Evolutionary conservation across 1,140 invertebrate species (phyloP), one percentile per base, ranked within the genome.

Genomic region (Phocides pigmalion): DNA sequence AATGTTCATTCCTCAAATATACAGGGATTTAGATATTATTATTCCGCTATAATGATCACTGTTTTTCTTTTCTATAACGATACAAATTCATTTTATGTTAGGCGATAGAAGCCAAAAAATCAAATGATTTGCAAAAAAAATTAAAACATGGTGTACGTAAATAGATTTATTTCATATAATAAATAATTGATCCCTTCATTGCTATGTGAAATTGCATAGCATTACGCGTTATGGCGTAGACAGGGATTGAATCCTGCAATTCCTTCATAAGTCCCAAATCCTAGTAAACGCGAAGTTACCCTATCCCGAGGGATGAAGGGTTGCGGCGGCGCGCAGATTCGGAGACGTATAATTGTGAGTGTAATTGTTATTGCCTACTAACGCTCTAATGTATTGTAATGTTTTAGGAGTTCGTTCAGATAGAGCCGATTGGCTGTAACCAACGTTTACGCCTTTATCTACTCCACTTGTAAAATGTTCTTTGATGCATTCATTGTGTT

Each of bases 321-420:
- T 54, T 54, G 51, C 9, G 49, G 51, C 14, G 46, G 12, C 8
- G 12, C 22, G 50, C 63, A 58, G 56, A 62, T 58, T 39, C 32
- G 56, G 51, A 61, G 62, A 47, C 64, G 54, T 62, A 72, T 66
- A 68, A 72, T 72, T 68, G 70, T 68, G 59, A 67, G 47, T 70
- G 64, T 69, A 72, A 72, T 69, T 69, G 70, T 72, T 72, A 72
- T 69, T 64, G 61, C 66, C 58, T 44, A 59, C 50, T 64, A 58
- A 58, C 32, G 65, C 15, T 62, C 42, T 32, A 59, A 44, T 59
- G 54, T 59, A 59, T 44, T 44, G 53, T 56, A 56, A 56, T 44
- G 54, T 44, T 65, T 68, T 66, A 49, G 39, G 59, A 68, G 46
- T 46, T 69, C 63, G 53, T 66, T 50, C 50, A 63, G 66, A 62